Evolutionary conservation across 1,140 invertebrate genomes (phyloP).

Genomic region (Microplitis demolitor): DNA sequence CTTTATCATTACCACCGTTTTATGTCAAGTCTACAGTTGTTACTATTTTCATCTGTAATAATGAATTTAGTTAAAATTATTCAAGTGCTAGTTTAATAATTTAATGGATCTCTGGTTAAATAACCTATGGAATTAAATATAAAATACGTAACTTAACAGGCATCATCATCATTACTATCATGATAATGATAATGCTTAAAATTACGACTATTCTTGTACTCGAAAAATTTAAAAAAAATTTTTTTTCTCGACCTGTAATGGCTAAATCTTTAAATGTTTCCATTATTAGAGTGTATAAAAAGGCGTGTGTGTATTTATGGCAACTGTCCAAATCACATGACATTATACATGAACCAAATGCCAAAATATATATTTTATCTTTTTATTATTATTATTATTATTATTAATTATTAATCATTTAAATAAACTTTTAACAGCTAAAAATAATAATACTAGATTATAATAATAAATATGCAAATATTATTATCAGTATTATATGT

Average conservation of each 20-base stretch:
- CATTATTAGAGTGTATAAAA: conserved; percentile 31
- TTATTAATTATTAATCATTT: not conserved
- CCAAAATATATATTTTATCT: not conserved
- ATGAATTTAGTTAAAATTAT: not conserved
- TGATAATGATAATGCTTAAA: no score
- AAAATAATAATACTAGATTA: no score
- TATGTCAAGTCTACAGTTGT: conserved; percentile 57
- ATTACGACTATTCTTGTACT: not conserved
- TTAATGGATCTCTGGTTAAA: no score
- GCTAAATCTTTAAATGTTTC: conserved; percentile 24
- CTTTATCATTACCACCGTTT: conserved; percentile 17
- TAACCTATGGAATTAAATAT: no score
- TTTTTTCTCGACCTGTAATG: conserved; percentile 14
- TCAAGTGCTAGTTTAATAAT: not conserved
- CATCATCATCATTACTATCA: no score
- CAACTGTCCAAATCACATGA: conserved; percentile 50
- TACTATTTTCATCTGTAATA: conserved; percentile 57
- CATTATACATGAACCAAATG: conserved; percentile 27
- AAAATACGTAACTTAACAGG: no score
- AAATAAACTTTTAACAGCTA: no score
- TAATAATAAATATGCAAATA: no score
- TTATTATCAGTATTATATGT: no score
- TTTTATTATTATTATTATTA: conserved; percentile 4
- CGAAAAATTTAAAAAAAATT: not conserved
- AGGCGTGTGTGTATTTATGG: conserved; percentile 35